Conservation (phyloP, 1,140 invertebrate species). For the Galleria mellonella region DNA sequence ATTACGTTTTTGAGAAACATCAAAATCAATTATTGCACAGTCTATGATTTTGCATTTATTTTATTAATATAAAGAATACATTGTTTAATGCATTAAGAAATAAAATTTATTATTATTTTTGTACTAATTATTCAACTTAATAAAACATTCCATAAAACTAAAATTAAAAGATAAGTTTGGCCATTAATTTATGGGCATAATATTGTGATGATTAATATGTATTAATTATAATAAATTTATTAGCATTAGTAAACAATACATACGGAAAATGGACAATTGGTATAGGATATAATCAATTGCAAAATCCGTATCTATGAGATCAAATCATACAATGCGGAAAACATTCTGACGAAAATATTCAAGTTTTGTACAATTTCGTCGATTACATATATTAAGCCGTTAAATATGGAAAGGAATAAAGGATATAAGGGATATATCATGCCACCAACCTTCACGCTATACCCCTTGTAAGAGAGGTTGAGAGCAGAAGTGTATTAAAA, state of each 20-base stretch:
- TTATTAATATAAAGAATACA: slow-evolving; percentile 23
- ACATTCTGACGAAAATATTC: no score
- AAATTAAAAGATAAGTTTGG: slow-evolving; percentile 12
- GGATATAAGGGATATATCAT: no score
- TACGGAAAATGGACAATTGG: no score
- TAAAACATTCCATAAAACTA: slow-evolving; percentile 17
- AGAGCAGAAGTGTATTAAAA: no score
- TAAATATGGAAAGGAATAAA: no score
- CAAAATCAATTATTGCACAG: slow-evolving; percentile 45
- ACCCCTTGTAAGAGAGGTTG: no score
- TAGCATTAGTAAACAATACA: background rate
- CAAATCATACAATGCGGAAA: slow-evolving; percentile 21
- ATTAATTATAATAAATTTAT: slow-evolving; percentile 4
- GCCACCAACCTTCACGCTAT: no score
- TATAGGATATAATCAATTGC: slow-evolving; percentile 16
- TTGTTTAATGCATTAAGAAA: slow-evolving; percentile 24
- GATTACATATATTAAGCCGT: no score
- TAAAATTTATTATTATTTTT: slow-evolving; percentile 40
- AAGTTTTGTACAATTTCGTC: no score
- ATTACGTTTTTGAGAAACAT: slow-evolving; percentile 6
- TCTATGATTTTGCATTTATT: slow-evolving; percentile 24
- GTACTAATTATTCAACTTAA: slow-evolving; percentile 64
- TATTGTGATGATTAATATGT: slow-evolving; percentile 29
- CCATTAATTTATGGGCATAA: slow-evolving; percentile 15
- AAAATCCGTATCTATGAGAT: slow-evolving; percentile 57